phyloP scores from a whole-genome alignment of 2,888 invertebrate genomes.

The Yponomeuta cagnagella region DNA sequence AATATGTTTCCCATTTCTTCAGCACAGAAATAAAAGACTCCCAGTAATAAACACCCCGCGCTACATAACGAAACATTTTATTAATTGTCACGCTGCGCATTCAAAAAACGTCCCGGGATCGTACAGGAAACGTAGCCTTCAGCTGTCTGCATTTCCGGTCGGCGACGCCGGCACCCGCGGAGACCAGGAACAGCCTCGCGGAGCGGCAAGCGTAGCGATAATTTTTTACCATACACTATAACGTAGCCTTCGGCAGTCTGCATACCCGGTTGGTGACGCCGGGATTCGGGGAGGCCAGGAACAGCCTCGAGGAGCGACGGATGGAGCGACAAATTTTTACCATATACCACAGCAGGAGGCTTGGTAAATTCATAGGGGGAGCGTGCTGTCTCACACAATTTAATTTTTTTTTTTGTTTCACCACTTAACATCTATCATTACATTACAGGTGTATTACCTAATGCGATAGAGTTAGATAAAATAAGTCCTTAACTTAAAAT shows the following conservation, averaged over 20 bases:
- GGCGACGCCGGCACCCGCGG: neutral
- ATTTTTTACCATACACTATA: too few relatives aligned
- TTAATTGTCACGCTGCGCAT: conserved; percentile 1
- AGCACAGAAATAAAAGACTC: too few relatives aligned
- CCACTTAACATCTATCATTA: too few relatives aligned
- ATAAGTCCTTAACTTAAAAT: too few relatives aligned
- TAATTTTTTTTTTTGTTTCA: too few relatives aligned
- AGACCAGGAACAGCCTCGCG: neutral
- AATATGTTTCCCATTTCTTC: too few relatives aligned
- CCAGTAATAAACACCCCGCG: too few relatives aligned
- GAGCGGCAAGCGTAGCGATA: neutral
- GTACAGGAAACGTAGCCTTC: conserved; percentile 5
- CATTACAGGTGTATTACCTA: too few relatives aligned
- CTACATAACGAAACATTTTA: neutral
- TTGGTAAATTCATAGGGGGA: too few relatives aligned
- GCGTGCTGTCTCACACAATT: too few relatives aligned
- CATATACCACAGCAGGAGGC: too few relatives aligned
- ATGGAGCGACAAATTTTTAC: neutral
- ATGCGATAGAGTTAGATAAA: too few relatives aligned
- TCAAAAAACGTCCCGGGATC: neutral
- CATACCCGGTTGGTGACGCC: neutral
- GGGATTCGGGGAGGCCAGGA: neutral
- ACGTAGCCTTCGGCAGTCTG: neutral
- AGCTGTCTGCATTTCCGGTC: conserved; percentile 7
- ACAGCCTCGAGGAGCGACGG: neutral